phyloP scores from a whole-genome alignment of 1,140 invertebrate genomes.

The Papilio polytes region DNA sequence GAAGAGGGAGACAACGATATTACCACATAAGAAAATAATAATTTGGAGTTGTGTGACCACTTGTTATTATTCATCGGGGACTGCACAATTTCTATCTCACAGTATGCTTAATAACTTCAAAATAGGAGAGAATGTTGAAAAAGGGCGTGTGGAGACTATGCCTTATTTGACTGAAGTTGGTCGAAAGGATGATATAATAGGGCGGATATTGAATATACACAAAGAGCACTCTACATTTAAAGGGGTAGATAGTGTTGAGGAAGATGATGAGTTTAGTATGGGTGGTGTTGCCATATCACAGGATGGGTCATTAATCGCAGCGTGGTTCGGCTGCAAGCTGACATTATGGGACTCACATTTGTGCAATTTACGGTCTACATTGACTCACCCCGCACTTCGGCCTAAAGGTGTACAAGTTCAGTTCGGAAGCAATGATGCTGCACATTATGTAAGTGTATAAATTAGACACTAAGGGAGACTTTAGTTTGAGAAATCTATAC shows the following conservation, averaged over 20 bases:
- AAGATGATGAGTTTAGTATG: constrained; percentile 56
- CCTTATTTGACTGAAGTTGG: constrained; percentile 57
- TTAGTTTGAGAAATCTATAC: too few species aligned
- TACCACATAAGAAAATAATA: constrained; percentile 50
- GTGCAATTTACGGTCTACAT: constrained; percentile 69
- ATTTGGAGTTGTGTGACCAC: constrained; percentile 70
- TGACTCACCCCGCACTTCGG: constrained; percentile 74
- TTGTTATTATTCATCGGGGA: constrained; percentile 76
- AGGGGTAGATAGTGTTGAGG: constrained; percentile 34
- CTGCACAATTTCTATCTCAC: constrained; percentile 59
- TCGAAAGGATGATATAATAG: constrained; percentile 60
- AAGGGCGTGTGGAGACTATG: constrained; percentile 45
- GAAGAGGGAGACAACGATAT: constrained; percentile 55
- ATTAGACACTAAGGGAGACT: too few species aligned
- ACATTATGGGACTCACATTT: constrained; percentile 77
- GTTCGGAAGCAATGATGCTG: constrained; percentile 78
- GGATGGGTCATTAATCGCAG: constrained; percentile 79
- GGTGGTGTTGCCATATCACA: constrained; percentile 77
- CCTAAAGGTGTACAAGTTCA: constrained; percentile 73
- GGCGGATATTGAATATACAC: constrained; percentile 67
- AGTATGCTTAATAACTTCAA: constrained; percentile 68
- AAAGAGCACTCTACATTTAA: constrained; percentile 53
- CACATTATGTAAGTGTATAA: constrained; percentile 78
- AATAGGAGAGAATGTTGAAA: constrained; percentile 48
- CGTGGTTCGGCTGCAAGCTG: constrained; percentile 79